A percentile compares a stretch with the other conserved stretches of the same genome.
Conservation (phyloP, 2,113 vertebrate genomes). For the Lamprologus callipterus region DNA sequence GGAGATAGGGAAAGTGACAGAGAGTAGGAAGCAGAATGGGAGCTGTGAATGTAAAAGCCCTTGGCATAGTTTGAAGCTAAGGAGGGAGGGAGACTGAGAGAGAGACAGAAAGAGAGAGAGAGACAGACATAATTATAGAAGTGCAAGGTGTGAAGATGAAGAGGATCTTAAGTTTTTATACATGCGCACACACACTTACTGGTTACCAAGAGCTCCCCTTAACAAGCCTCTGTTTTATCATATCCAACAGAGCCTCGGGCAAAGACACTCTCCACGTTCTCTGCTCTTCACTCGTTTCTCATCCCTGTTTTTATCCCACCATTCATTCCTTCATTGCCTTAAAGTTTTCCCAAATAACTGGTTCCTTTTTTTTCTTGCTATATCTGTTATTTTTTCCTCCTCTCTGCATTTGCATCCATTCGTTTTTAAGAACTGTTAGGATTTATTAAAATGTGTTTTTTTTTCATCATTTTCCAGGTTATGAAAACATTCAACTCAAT, state of each 20-base stretch:
- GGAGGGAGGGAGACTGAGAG: slow-evolving; percentile 24
- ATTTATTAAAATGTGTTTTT: not conserved
- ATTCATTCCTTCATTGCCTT: not conserved
- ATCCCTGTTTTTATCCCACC: not conserved
- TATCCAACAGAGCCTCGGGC: slow-evolving; percentile 41
- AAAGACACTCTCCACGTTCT: slow-evolving; percentile 23
- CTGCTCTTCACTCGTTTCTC: not conserved
- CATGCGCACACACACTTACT: slow-evolving; percentile 6
- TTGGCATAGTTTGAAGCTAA: slow-evolving; percentile 48
- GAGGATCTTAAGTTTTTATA: slow-evolving; percentile 50
- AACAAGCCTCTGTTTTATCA: slow-evolving; percentile 51
- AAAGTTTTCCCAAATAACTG: not conserved
- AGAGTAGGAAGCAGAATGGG: slow-evolving; percentile 37
- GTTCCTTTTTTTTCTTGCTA: not conserved
- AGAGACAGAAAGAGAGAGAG: slow-evolving; percentile 36
- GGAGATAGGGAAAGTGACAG: slow-evolving; percentile 41
- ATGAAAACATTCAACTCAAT: not conserved
- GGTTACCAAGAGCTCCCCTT: slow-evolving; percentile 31
- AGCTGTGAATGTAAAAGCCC: slow-evolving; percentile 55
- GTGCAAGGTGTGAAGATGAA: slow-evolving; percentile 56
- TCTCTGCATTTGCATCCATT: not conserved
- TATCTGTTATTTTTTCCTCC: not conserved
- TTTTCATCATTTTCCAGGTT: not conserved
- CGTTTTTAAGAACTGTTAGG: not conserved
- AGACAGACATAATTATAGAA: slow-evolving; percentile 61